Evolutionary conservation across 2,888 invertebrate genomes (phyloP).

Genomic region (Chrysodeixis includens): DNA sequence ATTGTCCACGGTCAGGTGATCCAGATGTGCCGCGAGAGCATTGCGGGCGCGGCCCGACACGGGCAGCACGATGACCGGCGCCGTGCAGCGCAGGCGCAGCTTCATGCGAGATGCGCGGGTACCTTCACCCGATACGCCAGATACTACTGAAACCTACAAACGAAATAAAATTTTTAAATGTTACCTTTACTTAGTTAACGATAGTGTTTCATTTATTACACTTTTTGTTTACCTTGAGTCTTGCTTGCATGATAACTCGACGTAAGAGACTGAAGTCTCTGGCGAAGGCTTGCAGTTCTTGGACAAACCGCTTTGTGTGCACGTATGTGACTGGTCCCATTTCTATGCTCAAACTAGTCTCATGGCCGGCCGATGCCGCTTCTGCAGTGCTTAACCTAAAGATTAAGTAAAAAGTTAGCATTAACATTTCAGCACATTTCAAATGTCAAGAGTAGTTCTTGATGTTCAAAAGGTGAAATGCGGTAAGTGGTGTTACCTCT

Average conservation of each 20-base stretch:
- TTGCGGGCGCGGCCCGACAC: conserved; percentile 94
- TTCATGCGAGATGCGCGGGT: conserved; percentile 54
- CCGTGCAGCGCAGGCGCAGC: conserved; percentile 89
- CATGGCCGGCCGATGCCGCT: conserved; percentile 86
- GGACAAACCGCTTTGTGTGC: conserved; percentile 97
- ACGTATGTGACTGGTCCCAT: conserved; percentile 98
- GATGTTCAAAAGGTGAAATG: too few relatives aligned
- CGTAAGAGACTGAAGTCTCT: conserved; percentile 95
- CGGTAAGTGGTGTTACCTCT: conserved; percentile 63
- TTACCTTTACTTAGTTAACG: not conserved
- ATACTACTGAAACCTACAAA: conserved; percentile 54
- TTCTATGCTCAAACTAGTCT: conserved; percentile 93
- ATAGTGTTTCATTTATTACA: not conserved
- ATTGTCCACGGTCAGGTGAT: conserved; percentile 93
- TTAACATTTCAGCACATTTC: too few relatives aligned
- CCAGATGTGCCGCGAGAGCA: conserved; percentile 94
- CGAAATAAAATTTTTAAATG: not conserved
- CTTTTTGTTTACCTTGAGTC: conserved; percentile 83
- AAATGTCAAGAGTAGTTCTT: not conserved
- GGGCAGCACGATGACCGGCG: conserved; percentile 96
- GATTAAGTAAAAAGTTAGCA: not conserved
- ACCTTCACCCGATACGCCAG: conserved; percentile 54
- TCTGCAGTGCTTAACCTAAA: conserved; percentile 79
- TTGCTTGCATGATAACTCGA: conserved; percentile 92
- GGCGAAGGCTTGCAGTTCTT: conserved; percentile 96